Evolutionary conservation across 2,113 vertebrate genomes (phyloP).

Genomic region (Ovibos moschatus): DNA sequence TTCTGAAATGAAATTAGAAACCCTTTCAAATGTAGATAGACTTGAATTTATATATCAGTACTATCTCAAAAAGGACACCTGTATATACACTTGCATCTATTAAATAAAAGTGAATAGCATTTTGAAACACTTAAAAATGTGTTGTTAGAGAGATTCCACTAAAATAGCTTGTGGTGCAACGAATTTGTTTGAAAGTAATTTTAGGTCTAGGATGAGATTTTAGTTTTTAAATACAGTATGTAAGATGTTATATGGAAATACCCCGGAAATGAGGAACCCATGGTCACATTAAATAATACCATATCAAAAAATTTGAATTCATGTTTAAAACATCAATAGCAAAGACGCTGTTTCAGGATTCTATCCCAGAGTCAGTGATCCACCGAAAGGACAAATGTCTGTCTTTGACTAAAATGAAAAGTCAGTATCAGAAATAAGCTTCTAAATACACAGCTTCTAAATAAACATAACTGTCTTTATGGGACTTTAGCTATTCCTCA

Average conservation of each 20-base stretch:
- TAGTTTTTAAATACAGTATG: background rate
- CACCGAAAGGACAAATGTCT: background rate
- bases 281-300: background rate
- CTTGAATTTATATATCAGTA: background rate
- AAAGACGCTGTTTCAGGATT: background rate
- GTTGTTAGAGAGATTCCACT: background rate
- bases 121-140: background rate
- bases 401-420: background rate
- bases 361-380: background rate
- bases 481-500: background rate
- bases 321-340: background rate
- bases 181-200: background rate
- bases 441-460: background rate
- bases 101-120: background rate
- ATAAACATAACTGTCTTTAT: background rate
- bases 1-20: background rate
- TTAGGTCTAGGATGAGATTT: background rate
- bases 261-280: background rate
- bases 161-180: background rate
- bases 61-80: background rate
- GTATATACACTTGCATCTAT: background rate
- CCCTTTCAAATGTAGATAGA: background rate
- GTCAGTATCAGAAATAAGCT: background rate
- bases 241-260: background rate
- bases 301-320: background rate